phyloP scores from a whole-genome alignment of 1,140 invertebrate species.

The Nephotettix cincticeps region DNA sequence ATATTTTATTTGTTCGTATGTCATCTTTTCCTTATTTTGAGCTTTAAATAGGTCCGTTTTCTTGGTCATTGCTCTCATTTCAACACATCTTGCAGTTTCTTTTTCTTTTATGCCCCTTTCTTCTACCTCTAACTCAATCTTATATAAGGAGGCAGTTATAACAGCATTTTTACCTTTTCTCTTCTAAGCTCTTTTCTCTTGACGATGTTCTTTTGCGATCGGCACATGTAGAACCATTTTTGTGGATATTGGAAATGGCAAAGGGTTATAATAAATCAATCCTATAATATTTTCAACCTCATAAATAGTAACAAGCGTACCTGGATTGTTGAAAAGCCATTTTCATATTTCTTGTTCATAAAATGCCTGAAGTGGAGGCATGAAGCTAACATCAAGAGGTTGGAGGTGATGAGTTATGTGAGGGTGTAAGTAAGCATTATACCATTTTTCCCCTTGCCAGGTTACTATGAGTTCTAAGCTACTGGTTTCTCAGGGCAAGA shows the following conservation, averaged over 20 bases:
- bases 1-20: not conserved
- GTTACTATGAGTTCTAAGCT: conserved; percentile 44
- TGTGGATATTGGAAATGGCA: not conserved
- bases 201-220: not conserved
- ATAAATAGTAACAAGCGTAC: conserved; percentile 40
- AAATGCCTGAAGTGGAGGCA: conserved; percentile 35
- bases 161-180: not conserved
- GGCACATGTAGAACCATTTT: not conserved
- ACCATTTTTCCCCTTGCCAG: conserved; percentile 38
- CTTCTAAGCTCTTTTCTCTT: not conserved
- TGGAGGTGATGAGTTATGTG: conserved; percentile 41
- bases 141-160: not conserved
- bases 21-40: not conserved
- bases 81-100: not conserved
- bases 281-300: conserved; percentile 35
- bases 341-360: conserved; percentile 42
- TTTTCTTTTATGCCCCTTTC: not conserved
- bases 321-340: conserved; percentile 46
- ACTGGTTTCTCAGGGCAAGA: conserved; percentile 41
- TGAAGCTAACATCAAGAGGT: conserved; percentile 43
- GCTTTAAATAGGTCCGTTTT: too few species aligned
- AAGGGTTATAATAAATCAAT: too few species aligned
- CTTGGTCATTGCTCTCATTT: not conserved
- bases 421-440: conserved; percentile 41
- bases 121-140: not conserved